Base-by-base conservation (phyloP, 2,113 vertebrate genomes). In the Antennarius striatus region DNA sequence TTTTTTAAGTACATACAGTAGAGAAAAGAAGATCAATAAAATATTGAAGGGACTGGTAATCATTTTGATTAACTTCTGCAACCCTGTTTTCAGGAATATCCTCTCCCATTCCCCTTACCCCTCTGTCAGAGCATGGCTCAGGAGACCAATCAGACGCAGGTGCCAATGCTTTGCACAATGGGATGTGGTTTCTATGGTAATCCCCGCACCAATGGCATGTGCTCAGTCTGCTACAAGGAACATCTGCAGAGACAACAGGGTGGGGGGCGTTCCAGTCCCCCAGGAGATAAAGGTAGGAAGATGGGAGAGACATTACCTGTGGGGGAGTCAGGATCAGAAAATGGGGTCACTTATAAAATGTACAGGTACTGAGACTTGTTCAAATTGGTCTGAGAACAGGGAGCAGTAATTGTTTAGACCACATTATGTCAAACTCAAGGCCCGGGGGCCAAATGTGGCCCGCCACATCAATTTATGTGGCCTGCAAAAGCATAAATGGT, bases 161-260 rank as follows among this genome's bases (percentile, higher is more conserved):
- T 95, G 86, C 95, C 95, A 62, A 95, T 96, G 92, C 87, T 96
- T 87, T 96, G 95, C 63, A 92, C 94, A 79, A 95, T 93, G 51
- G 95, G 95, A 91, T 96, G 95, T 4, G 95, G 95, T 47, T 96
- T 96, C 87, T 96, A 96, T 48, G 95, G 95, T 83, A 96, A 95
- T 81, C 95, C 95, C 64, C 93, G 95, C 47, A 96, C 92, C 91
- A 95, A 95, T 39, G 95, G 95, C 77, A 96, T 96, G 95, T 96
- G 95, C 84, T 96, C 95, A 0, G 92, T 96, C 70, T 96, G 95
- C 93, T 96, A 96, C 28, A 96, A 96, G 90, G 95, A 96, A 86
- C 93, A 95, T 82, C 93, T 96, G 51, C 95, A 95, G 90, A 92
- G 95, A 66, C 95, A 95, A 88, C 94, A 96, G 88, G 94, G 92